Percentiles rank a stretch among this genome's conserved stretches.
Evolutionary conservation across 37 sponge, comb jelly and placozoan species (phyloP).

Genomic region (Cladorhizidae sp.): DNA sequence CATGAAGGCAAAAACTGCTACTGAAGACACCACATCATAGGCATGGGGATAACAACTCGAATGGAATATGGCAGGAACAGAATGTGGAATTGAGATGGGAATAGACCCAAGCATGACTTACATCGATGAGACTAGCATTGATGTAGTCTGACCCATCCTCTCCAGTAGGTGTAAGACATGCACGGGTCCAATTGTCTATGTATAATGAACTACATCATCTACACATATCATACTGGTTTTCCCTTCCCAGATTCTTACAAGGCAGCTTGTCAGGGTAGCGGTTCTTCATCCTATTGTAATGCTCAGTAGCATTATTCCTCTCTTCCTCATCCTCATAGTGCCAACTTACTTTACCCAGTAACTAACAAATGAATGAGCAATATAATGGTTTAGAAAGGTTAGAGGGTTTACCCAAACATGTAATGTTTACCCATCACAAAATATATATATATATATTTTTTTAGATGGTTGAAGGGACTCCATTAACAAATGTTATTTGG

Average conservation of each 20-base stretch:
- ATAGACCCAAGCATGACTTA: constrained; percentile 16
- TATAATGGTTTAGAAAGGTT: too few relatives aligned
- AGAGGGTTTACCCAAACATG: too few relatives aligned
- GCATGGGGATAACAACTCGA: too few relatives aligned
- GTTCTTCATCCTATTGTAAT: constrained; percentile 71
- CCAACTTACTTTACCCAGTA: constrained; percentile 66
- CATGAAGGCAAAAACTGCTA: too few relatives aligned
- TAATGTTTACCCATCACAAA: too few relatives aligned
- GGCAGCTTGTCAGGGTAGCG: constrained; percentile 47
- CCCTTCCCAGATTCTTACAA: constrained; percentile 15
- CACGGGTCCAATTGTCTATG: constrained; percentile 47
- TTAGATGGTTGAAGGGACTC: too few relatives aligned
- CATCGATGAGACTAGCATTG: constrained; percentile 79
- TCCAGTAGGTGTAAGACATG: constrained; percentile 50
- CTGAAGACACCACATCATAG: too few relatives aligned
- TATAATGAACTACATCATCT: not conserved
- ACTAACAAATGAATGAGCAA: too few relatives aligned
- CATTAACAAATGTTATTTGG: too few relatives aligned
- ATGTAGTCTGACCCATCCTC: constrained; percentile 66
- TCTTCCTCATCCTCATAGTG: constrained; percentile 33
- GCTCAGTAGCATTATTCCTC: constrained; percentile 37
- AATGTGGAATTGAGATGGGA: not conserved
- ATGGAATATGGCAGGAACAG: too few relatives aligned
- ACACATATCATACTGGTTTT: constrained; percentile 21
- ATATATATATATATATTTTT: too few relatives aligned